Conservation (phyloP, 2,888 invertebrate species). For the Drosophila basisetae region DNA sequence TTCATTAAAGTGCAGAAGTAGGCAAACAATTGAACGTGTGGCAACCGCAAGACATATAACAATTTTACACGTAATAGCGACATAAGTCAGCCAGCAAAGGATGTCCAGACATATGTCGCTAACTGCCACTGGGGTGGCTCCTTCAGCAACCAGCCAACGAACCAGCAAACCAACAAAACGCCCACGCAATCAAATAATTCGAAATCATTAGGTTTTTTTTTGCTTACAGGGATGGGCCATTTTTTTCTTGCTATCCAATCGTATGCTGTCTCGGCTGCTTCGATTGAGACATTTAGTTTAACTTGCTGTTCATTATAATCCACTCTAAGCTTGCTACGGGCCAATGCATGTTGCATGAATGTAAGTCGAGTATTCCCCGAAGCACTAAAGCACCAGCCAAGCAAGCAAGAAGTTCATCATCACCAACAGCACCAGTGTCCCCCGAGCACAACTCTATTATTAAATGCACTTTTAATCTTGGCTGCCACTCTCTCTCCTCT, state of each 20-base stretch:
- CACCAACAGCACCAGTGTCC: conserved; percentile 28
- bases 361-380: conserved; percentile 69
- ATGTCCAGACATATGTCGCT: conserved; percentile 82
- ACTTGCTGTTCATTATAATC: conserved; percentile 82
- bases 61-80: conserved; percentile 83
- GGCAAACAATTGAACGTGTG: conserved; percentile 35
- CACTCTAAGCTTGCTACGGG: conserved; percentile 61
- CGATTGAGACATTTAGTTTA: conserved; percentile 79
- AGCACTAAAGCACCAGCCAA: conserved; percentile 54
- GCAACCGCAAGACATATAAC: conserved; percentile 83
- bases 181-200: conserved; percentile 84
- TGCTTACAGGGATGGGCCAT: conserved; percentile 37
- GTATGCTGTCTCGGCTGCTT: conserved; percentile 29
- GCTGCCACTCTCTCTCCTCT: conserved; percentile 24
- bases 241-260: conserved; percentile 30
- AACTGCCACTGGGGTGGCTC: conserved; percentile 56
- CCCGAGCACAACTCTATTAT: conserved; percentile 69
- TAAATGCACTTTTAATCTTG: conserved; percentile 85
- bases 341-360: conserved; percentile 52
- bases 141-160: conserved; percentile 26
- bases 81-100: conserved; percentile 80
- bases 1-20: conserved; percentile 58
- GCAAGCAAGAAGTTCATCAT: conserved; percentile 16
- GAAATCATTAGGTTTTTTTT: conserved; percentile 78
- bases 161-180: conserved; percentile 63